Evolutionary conservation across 2,888 invertebrate genomes (phyloP).

Genomic region (Coelinius sp.): DNA sequence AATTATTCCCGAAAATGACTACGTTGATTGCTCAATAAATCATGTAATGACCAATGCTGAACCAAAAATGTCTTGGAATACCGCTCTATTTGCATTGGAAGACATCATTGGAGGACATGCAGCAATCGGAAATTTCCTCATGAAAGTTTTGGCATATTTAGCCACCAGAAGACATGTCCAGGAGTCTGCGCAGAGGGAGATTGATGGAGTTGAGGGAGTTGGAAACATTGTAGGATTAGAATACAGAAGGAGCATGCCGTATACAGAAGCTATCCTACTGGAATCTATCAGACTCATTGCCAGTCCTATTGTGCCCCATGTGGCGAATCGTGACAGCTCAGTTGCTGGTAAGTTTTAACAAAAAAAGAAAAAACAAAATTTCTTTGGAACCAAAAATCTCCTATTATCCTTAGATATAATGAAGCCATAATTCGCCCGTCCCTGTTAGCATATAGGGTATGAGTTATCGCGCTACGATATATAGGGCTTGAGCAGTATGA

Average conservation of each 20-base stretch:
- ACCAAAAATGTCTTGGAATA: constrained; percentile 72
- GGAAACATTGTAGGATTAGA: constrained; percentile 63
- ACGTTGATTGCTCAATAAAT: constrained; percentile 75
- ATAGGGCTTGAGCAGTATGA: no score
- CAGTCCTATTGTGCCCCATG: constrained; percentile 80
- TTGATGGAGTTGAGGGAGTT: constrained; percentile 63
- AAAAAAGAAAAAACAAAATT: not conserved
- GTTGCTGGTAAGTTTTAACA: constrained; percentile 73
- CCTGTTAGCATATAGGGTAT: no score
- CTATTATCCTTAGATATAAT: no score
- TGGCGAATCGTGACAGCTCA: constrained; percentile 76
- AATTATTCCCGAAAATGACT: constrained; percentile 71
- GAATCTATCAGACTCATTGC: constrained; percentile 77
- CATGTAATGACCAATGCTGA: constrained; percentile 71
- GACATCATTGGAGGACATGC: constrained; percentile 77
- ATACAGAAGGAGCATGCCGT: constrained; percentile 74
- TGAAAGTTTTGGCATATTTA: constrained; percentile 75
- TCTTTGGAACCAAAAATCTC: not conserved
- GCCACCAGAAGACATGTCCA: constrained; percentile 73
- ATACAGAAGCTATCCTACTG: constrained; percentile 75
- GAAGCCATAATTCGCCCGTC: no score
- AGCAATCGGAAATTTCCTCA: constrained; percentile 76
- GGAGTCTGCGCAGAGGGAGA: constrained; percentile 73
- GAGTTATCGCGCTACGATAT: no score
- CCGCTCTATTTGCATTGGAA: constrained; percentile 72